Base-by-base conservation (phyloP, 2,888 invertebrate genomes). In the Latheticus oryzae region DNA sequence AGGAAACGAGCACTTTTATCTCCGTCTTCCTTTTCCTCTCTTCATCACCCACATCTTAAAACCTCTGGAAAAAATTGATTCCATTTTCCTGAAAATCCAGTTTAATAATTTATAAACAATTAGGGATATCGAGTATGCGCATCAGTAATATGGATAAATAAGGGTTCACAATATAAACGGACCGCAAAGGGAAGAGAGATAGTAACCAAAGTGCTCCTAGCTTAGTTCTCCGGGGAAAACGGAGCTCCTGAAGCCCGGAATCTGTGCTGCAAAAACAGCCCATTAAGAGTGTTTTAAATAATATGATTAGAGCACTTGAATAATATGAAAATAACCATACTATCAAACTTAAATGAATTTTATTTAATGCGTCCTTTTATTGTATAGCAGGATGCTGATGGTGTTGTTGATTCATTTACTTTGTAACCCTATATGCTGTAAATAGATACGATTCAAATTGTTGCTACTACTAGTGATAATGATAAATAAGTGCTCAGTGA, bases 101-200 rank as follows among this genome's bases (percentile, higher is more conserved):
- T 32, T 51, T 17, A 42, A 52, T 52, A 52, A 52, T 52, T 52
- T 52, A 52, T 52, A 52, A 51, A 52, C 52, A 52, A 52, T 52
- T 52, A 52, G 32, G 28, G 42, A 32, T 52, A 52, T 52, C 52
- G 52, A 52, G 52, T 52, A 24, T 52, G 52, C 52, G 52, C 52
- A 52, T 32, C 52, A 33, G 33, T 43, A 42, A 17, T 52, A 32
- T 33, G 52, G 42, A 32, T 42, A 52, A 40, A 52, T 52, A 42
- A 23, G 51, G 51, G 38, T 52, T 40, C 52, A 43, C 42, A 42
- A 43, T 52, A 52, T 43, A 42, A 52, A 52, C 42, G 42, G 13
- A 37, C 51, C 38, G 51, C 40, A 51, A 51, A 42, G 42, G 24
- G 42, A 52, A 52, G 52, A 52, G 52, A 52, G 52, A 52, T 33